Evolutionary conservation across 1,140 invertebrate genomes (phyloP).

Genomic region (Drosophila busckii): DNA sequence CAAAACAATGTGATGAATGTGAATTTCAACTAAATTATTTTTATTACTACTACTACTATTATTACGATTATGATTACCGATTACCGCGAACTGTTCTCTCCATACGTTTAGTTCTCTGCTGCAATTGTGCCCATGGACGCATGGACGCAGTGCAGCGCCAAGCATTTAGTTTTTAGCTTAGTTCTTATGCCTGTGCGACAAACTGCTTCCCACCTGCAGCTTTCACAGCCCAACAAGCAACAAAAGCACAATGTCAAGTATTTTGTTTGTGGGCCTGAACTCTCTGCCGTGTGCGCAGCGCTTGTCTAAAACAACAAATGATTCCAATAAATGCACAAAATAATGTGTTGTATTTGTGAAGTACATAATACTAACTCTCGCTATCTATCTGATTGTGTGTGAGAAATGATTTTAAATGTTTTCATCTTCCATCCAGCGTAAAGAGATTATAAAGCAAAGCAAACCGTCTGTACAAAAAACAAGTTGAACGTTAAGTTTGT

Average conservation of each 20-base stretch:
- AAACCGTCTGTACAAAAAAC: too few relatives aligned
- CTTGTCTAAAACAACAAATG: conserved; percentile 42
- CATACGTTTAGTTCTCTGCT: conserved; percentile 70
- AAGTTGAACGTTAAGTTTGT: too few relatives aligned
- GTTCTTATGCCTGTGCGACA: conserved; percentile 63
- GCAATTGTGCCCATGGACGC: conserved; percentile 49
- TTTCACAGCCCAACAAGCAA: conserved; percentile 17
- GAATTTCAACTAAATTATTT: conserved; percentile 77
- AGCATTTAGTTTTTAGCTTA: conserved; percentile 75
- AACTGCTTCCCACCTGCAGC: conserved; percentile 20
- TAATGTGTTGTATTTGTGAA: conserved; percentile 72
- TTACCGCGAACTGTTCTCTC: conserved; percentile 67
- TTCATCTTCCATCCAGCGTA: too few relatives aligned
- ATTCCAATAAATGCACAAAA: conserved; percentile 76
- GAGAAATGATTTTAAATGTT: too few relatives aligned
- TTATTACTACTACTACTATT: conserved; percentile 73
- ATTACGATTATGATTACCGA: conserved; percentile 74
- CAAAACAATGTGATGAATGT: conserved; percentile 74
- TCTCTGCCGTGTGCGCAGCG: conserved; percentile 3
- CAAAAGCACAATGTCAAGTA: conserved; percentile 30
- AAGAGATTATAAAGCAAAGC: too few relatives aligned
- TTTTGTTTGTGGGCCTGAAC: conserved; percentile 18
- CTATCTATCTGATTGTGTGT: conserved; percentile 13
- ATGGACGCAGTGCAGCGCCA: conserved; percentile 30
- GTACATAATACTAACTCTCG: conserved; percentile 13